Base-by-base conservation (phyloP, 2,797 vertebrate species). In the Enteromius trimaculatus region DNA sequence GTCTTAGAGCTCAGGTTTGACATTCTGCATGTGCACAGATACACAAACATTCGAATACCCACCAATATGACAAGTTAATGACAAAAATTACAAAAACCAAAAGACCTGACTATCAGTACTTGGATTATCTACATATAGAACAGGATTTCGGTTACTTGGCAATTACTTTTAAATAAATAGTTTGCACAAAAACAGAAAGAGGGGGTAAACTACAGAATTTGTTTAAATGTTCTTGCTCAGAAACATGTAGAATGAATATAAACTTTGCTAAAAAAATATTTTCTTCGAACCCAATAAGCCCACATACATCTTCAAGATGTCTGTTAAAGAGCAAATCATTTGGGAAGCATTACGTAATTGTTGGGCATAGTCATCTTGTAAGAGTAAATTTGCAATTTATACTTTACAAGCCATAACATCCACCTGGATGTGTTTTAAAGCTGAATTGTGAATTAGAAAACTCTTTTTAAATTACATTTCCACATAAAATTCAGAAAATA, bases 1-100 rank as follows among this genome's bases (percentile, higher is more conserved):
- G 95, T 99, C 83, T 92, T 99, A 93, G 98, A 99, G 90, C 92
- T 99, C 90, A 98, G 98, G 98, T 99, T 96, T 84, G 84, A 44
- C 71, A 85, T 44, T 80, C 62, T 83, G 19, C 74, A 78, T 39
- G 26, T 66, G 39, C 51, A 44, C 39, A 23, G 47, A 42, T 84
- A 80, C 81, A 75, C 77, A 62, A 88, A 89, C 80, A 72, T 77
- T 86, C 77, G 72, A 71, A 51, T 44, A 34, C 37, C 55, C 55
- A 77, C 47, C 26, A 65, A 69, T 66, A 80, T 76, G 39, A 68
- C 42, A 55, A 16, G 49, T 62, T 77, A 14, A 47, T 79, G 21
- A 79, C 81, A 76, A 71, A 84, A 81, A 81, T 74, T 81, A 31
- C 71, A 47, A 34, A 83, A 75, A 62, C 65, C 65, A 49, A 26